Conservation (phyloP, 2,113 vertebrate species). For the Pseudonaja textilis region DNA sequence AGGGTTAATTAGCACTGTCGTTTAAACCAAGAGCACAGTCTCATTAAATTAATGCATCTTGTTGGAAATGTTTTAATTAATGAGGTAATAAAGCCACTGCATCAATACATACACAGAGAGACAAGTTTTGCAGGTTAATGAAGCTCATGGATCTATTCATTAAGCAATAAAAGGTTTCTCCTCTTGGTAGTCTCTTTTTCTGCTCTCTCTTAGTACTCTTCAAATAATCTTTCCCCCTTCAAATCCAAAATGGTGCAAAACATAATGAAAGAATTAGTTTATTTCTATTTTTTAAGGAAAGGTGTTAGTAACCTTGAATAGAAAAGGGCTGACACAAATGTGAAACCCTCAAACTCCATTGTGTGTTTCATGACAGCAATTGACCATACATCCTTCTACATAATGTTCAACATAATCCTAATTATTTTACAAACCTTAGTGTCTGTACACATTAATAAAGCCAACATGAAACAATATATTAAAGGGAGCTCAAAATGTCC, state of each 20-base stretch:
- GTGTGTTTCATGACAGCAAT: neutral
- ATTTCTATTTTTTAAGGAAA: neutral
- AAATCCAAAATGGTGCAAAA: neutral
- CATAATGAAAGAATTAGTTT: neutral
- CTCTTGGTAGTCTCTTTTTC: conserved; percentile 38
- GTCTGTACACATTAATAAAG: neutral
- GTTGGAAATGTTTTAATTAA: conserved; percentile 67
- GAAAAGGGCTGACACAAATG: neutral
- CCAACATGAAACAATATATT: neutral
- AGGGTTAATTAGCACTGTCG: conserved; percentile 68
- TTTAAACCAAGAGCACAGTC: conserved; percentile 58
- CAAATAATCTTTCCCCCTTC: neutral
- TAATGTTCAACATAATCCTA: neutral
- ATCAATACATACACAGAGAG: conserved; percentile 35
- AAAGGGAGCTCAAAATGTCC: neutral
- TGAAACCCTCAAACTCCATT: neutral
- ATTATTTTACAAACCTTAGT: neutral
- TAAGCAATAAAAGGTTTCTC: conserved; percentile 61
- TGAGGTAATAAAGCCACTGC: conserved; percentile 60
- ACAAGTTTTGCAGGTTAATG: conserved; percentile 56
- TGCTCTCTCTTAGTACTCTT: neutral
- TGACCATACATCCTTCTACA: neutral
- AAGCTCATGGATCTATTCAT: conserved; percentile 65
- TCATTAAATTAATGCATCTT: conserved; percentile 61
- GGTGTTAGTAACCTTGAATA: neutral